phyloP scores from a whole-genome alignment of 1,140 invertebrate species.

The Drosophila repleta region DNA sequence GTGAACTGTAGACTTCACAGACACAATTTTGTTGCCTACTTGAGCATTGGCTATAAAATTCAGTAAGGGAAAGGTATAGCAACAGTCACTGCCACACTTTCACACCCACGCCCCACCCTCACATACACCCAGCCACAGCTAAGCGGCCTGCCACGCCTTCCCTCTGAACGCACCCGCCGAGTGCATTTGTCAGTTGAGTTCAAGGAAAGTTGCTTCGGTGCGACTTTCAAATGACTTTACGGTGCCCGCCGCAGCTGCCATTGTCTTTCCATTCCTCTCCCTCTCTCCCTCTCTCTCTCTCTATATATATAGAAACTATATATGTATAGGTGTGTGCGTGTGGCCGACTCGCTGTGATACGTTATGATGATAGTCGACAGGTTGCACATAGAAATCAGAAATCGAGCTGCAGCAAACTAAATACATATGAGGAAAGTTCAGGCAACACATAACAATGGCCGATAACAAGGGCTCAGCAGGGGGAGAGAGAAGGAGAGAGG shows the following conservation, averaged over 20 bases:
- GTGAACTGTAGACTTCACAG: no score
- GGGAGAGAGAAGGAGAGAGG: background rate
- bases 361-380: slow-evolving; percentile 32
- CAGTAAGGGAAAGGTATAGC: no score
- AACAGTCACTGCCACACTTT: no score
- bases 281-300: background rate
- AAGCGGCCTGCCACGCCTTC: background rate
- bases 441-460: background rate
- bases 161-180: background rate
- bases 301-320: no score
- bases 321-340: slow-evolving; percentile 12
- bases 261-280: background rate
- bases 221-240: slow-evolving; percentile 55
- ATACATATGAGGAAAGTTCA: slow-evolving; percentile 12
- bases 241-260: slow-evolving; percentile 20
- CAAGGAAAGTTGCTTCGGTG: slow-evolving; percentile 28
- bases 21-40: no score
- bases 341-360: slow-evolving; percentile 21
- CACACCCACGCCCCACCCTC: background rate
- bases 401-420: slow-evolving; percentile 8
- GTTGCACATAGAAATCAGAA: slow-evolving; percentile 34
- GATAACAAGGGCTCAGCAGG: background rate
- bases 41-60: no score
- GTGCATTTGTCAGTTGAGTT: slow-evolving; percentile 14
- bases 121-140: background rate